phyloP scores from a whole-genome alignment of 2,888 invertebrate species.

The Lasioglossum zephyrum region DNA sequence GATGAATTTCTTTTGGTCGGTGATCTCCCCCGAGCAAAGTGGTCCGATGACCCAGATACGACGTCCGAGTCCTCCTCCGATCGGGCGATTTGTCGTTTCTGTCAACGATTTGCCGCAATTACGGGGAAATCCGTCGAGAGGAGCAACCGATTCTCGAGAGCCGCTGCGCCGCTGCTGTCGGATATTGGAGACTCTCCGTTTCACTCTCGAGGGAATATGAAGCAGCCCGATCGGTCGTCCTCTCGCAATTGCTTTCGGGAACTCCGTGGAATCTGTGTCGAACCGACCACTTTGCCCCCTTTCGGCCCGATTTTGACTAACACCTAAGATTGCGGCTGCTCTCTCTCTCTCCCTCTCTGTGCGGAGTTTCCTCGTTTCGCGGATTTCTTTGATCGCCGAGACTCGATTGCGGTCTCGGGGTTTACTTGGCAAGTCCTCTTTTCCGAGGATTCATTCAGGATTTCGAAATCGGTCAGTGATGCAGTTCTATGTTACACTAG shows the following conservation, averaged over 20 bases:
- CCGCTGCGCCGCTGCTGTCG: neutral
- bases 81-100: slow-evolving; percentile 41
- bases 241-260: slow-evolving; percentile 9
- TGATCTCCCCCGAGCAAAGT: slow-evolving; percentile 22
- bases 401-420: neutral
- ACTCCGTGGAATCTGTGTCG: slow-evolving; percentile 3
- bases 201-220: slow-evolving; percentile 25
- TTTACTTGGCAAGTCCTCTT: neutral
- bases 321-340: neutral
- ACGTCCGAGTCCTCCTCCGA: neutral
- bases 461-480: neutral
- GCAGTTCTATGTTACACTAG: neutral
- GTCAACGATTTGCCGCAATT: slow-evolving; percentile 60
- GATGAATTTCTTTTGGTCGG: slow-evolving; percentile 53
- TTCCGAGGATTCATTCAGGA: neutral
- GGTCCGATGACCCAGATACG: slow-evolving; percentile 60
- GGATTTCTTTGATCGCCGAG: neutral
- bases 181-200: slow-evolving; percentile 49
- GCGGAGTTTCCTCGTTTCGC: neutral
- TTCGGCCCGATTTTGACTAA: neutral
- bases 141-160: slow-evolving; percentile 9
- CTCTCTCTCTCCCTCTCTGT: too few relatives aligned
- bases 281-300: neutral
- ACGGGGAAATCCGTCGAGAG: slow-evolving; percentile 47
- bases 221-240: neutral